phyloP scores from a whole-genome alignment of 1,140 invertebrate genomes.

The Gonioctena quinquepunctata region DNA sequence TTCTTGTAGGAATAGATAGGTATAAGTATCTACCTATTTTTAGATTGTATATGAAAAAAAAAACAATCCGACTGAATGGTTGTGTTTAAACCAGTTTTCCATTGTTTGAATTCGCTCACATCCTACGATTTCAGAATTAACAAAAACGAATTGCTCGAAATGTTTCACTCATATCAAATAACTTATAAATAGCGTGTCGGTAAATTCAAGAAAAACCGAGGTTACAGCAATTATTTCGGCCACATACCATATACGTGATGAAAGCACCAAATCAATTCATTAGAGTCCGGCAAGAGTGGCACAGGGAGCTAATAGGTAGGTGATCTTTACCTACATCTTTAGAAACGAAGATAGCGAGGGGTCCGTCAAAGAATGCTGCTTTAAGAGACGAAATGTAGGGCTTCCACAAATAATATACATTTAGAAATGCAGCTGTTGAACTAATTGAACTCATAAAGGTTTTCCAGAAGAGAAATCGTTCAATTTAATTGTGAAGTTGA shows the following conservation, averaged over 20 bases:
- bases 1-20: no score
- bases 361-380: neutral
- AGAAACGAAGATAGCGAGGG: neutral
- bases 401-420: neutral
- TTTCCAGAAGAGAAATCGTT: neutral
- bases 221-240: neutral
- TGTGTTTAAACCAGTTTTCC: neutral
- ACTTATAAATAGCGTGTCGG: neutral
- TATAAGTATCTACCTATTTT: no score
- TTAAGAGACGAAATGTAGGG: neutral
- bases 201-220: neutral
- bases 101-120: neutral
- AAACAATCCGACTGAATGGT: no score
- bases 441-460: neutral
- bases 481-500: neutral
- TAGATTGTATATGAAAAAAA: no score
- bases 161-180: no score
- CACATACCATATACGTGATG: neutral
- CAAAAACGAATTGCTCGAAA: neutral
- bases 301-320: neutral
- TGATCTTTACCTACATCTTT: neutral
- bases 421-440: neutral
- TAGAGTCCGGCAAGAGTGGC: neutral
- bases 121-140: neutral
- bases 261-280: neutral